Evolutionary conservation across 1,140 invertebrate species (phyloP).

Genomic region (Mactra quadrangularis): DNA sequence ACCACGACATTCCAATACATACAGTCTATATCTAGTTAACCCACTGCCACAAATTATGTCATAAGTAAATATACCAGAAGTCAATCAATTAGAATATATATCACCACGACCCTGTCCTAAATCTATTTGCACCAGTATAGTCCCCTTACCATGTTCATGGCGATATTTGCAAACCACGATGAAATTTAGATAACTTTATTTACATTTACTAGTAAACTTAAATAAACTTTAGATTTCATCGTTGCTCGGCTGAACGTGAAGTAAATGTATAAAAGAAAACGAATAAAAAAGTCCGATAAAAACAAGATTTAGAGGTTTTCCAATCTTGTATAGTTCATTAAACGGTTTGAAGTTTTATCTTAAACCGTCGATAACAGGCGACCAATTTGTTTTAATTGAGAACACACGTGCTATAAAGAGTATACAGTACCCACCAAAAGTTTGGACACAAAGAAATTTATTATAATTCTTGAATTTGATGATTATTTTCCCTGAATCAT

Average conservation of each 20-base stretch:
- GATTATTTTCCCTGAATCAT: too few relatives aligned
- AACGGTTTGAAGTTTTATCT: conserved; percentile 29
- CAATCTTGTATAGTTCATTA: conserved; percentile 41
- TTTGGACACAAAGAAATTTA: too few relatives aligned
- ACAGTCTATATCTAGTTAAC: too few relatives aligned
- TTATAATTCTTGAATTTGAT: too few relatives aligned
- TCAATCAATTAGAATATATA: too few relatives aligned
- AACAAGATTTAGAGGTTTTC: conserved; percentile 12
- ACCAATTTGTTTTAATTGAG: neutral
- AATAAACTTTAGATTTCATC: conserved; percentile 31
- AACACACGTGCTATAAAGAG: neutral
- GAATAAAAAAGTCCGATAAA: conserved; percentile 32
- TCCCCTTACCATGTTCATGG: neutral
- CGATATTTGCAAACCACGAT: conserved; percentile 33
- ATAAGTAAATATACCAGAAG: too few relatives aligned
- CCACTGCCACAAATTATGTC: too few relatives aligned
- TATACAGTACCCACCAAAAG: too few relatives aligned
- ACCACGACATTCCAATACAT: too few relatives aligned
- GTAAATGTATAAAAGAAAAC: conserved; percentile 13
- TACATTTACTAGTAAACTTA: conserved; percentile 24
- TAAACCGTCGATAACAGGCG: neutral
- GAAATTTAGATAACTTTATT: conserved; percentile 33
- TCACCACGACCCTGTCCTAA: neutral
- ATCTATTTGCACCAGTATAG: conserved; percentile 6
- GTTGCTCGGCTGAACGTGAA: conserved; percentile 38